Base-by-base conservation (phyloP, 2,113 vertebrate species). In the Tylochromis polylepis region DNA sequence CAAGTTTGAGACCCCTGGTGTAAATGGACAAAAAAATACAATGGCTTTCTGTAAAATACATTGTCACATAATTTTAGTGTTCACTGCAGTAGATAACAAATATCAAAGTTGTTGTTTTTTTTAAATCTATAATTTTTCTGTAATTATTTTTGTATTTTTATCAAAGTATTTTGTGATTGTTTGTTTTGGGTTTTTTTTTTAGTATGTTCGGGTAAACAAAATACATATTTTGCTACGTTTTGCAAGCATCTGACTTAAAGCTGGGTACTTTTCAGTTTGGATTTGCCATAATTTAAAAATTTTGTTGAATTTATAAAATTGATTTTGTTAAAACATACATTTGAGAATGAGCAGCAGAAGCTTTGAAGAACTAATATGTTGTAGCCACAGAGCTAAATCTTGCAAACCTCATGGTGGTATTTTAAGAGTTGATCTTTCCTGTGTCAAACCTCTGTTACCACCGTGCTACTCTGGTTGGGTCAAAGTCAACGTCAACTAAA, bases 161-260 rank as follows among this genome's bases (percentile, higher is more conserved):
- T 24, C 22, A 24, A 57, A 57, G 5, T 24, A 14, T 57, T 29
- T 58, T 29, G 57, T 58, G 24, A 58, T 58, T 1, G 2, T 15
- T 58, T 59, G n/a, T n/a, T n/a, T n/a, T n/a, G n/a, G n/a, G n/a
- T 59, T 29, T 16, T 1, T 29, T 29, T 29, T 59, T 57, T 24
- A 56, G 11, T 8, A 15, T 27, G 22, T 58, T 58, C 24, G 8
- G 24, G 56, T 27, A 58, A 58, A 27, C 56, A 8, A 27, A 57
- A 58, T 58, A 27, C 7, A 58, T 58, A 16, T 29, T 58, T 58
- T 29, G 4, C 29, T 38, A 9, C 8, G 8, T 9, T 38, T 18
- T 18, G 3, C 58, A 18, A 65, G 0, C 11, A 14, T 2, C 34
- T 0, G 10, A 38, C 31, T n/a, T 65, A 12, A 1, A 65, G 6